Evolutionary conservation across 2,797 vertebrate genomes (phyloP).

Genomic region (Myotis myotis): DNA sequence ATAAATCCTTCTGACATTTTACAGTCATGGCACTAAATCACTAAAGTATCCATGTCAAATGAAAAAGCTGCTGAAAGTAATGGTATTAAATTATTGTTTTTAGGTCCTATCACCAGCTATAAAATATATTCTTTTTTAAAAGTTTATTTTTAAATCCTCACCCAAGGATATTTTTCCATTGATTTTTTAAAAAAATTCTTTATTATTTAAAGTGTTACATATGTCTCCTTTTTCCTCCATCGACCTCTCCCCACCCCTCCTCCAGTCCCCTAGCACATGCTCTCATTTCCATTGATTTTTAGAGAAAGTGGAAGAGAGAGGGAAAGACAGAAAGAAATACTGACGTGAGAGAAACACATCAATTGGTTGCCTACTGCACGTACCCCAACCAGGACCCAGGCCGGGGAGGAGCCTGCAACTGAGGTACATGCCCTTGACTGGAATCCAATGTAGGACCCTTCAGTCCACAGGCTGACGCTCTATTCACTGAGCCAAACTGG

Average conservation of each 20-base stretch:
- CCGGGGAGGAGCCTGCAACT: background rate
- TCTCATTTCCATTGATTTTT: background rate
- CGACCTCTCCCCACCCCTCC: no score
- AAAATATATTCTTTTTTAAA: slow-evolving; percentile 35
- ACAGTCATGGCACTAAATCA: slow-evolving; percentile 59
- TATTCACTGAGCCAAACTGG: background rate
- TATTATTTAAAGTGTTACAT: no score
- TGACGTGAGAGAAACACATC: background rate
- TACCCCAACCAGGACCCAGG: background rate
- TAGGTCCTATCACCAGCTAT: slow-evolving; percentile 50
- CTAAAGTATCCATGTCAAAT: slow-evolving; percentile 57
- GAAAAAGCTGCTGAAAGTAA: slow-evolving; percentile 64
- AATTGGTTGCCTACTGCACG: background rate
- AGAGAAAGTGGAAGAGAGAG: background rate
- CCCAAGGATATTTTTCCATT: no score
- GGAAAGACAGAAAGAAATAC: background rate
- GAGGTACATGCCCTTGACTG: background rate
- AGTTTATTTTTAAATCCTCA: background rate
- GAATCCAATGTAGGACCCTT: background rate
- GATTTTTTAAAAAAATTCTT: no score
- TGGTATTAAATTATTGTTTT: slow-evolving; percentile 63
- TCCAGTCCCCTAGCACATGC: no score
- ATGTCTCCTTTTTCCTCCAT: no score
- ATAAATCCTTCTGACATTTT: slow-evolving; percentile 70
- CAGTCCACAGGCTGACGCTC: background rate